Conservation (phyloP, 2,797 vertebrate species). For the Garrulus glandarius region DNA sequence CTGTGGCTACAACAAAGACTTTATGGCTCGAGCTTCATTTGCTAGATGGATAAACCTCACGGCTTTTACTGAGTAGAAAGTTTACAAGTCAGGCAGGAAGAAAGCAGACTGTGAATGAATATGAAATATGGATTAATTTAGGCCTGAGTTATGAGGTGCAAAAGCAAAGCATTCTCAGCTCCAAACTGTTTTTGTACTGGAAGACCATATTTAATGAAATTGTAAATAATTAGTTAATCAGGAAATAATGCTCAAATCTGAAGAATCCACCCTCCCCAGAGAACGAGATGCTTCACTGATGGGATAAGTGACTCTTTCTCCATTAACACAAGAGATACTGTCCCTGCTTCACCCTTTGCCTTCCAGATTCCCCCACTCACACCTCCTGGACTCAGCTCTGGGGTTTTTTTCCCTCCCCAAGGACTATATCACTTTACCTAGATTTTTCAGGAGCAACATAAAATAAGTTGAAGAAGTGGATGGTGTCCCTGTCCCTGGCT, state of each 20-base stretch:
- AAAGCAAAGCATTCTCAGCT: not conserved
- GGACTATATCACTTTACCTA: not conserved
- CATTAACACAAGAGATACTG: rapidly evolving
- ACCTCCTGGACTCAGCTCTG: not conserved
- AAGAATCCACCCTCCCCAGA: not conserved
- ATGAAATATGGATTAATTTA: not conserved
- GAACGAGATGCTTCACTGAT: not conserved
- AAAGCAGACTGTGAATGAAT: not conserved
- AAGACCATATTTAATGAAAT: not conserved
- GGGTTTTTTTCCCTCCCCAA: not conserved
- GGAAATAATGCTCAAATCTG: not conserved
- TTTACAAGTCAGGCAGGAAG: not conserved
- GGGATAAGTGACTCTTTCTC: not conserved
- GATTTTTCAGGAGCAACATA: not conserved
- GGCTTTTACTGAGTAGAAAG: not conserved
- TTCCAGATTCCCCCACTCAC: not conserved
- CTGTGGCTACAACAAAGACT: not conserved
- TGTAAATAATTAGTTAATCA: not conserved
- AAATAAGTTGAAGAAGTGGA: not conserved
- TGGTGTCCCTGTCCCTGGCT: not conserved
- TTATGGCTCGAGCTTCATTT: not conserved
- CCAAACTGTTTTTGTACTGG: not conserved
- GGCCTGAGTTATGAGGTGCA: not conserved
- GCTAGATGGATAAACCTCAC: not conserved
- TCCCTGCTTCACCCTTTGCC: not conserved